Evolutionary conservation across 2,888 invertebrate species (phyloP).

Genomic region (Athalia circularis): DNA sequence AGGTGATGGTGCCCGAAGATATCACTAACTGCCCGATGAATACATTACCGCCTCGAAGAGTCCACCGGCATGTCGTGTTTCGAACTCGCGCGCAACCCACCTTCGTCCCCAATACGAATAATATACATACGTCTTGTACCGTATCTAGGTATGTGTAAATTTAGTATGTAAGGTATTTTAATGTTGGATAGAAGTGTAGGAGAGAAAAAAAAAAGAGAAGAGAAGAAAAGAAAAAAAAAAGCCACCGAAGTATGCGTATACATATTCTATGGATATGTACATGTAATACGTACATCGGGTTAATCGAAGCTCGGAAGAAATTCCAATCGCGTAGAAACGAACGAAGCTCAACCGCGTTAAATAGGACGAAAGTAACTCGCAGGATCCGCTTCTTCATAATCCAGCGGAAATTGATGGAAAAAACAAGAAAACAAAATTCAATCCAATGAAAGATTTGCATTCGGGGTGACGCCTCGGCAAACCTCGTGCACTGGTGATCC

Average conservation of each 20-base stretch:
- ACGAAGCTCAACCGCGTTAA: constrained; percentile 11
- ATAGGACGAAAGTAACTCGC: constrained; percentile 25
- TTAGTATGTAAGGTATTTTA: constrained; percentile 5
- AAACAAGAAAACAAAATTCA: neutral
- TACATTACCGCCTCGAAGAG: constrained; percentile 46
- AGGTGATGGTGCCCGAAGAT: constrained; percentile 49
- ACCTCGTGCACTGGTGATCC: too few relatives aligned
- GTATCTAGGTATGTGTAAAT: neutral
- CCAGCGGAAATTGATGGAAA: neutral
- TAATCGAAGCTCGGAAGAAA: constrained; percentile 62
- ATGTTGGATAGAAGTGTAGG: neutral
- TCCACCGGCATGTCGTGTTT: constrained; percentile 37
- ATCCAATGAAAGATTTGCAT: neutral
- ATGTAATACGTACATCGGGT: constrained; percentile 58
- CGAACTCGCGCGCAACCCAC: constrained; percentile 21
- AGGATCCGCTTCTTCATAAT: constrained; percentile 18
- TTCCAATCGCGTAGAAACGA: constrained; percentile 52
- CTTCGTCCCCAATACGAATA: constrained; percentile 40
- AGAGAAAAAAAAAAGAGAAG: neutral
- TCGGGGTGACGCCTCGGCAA: too few relatives aligned
- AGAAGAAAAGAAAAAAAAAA: neutral
- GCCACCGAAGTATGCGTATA: constrained; percentile 45
- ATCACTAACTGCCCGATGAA: constrained; percentile 56
- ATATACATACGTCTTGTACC: neutral
- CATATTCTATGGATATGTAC: constrained; percentile 44